Evolutionary conservation across 2,888 invertebrate genomes (phyloP).

Genomic region (Dysmachus trigonus): DNA sequence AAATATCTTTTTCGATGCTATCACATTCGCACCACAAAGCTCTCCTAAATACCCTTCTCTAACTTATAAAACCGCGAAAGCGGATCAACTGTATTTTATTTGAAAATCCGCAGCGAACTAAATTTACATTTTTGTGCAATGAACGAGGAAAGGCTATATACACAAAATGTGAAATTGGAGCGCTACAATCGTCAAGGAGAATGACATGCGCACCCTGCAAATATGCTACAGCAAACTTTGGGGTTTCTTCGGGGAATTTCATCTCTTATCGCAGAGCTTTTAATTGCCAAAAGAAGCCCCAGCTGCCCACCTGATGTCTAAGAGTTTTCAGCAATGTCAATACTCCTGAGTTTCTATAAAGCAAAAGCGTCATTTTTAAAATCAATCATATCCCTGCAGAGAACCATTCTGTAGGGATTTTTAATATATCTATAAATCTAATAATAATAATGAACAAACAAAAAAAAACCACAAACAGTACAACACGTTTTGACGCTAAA

Average conservation of each 20-base stretch:
- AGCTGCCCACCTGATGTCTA: not conserved
- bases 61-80: constrained; percentile 9
- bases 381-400: not conserved
- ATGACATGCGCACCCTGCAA: constrained; percentile 41
- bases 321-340: not conserved
- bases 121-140: constrained; percentile 49
- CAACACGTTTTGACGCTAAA: not conserved
- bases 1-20: constrained; percentile 1
- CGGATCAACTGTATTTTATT: constrained; percentile 49
- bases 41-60: not conserved
- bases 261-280: not conserved
- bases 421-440: not conserved
- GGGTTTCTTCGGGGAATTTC: not conserved
- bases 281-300: not conserved
- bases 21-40: not conserved
- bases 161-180: not conserved
- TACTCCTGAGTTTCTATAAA: not conserved
- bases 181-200: constrained; percentile 35
- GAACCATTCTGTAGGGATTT: not conserved
- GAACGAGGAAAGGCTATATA: not conserved
- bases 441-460: not conserved
- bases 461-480: not conserved
- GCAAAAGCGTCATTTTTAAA: not conserved
- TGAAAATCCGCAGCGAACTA: constrained; percentile 53
- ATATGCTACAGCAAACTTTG: not conserved